Evolutionary conservation across 2,113 vertebrate genomes (phyloP).

Genomic region (Hypocryptadius cinnamomeus): DNA sequence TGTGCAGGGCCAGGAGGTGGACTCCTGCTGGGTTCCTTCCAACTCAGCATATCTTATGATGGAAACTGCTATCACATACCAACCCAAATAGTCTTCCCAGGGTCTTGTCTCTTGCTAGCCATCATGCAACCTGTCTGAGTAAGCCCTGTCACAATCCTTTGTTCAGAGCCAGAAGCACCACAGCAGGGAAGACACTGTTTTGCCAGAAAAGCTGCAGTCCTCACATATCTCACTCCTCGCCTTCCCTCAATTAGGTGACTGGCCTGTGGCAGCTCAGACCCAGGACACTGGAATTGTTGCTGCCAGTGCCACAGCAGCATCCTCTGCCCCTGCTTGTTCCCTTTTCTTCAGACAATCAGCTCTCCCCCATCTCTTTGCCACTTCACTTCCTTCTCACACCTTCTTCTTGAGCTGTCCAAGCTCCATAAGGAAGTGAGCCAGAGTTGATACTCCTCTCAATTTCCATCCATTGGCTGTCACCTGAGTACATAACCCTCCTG

Average conservation of each 20-base stretch:
- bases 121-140: background rate
- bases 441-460: background rate
- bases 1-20: background rate
- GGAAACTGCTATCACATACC: background rate
- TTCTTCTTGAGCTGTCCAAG: background rate
- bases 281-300: background rate
- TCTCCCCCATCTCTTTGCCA: background rate
- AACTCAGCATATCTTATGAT: background rate
- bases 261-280: background rate
- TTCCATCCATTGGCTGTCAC: background rate
- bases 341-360: background rate
- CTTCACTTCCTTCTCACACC: background rate
- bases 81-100: background rate
- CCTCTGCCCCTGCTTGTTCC: background rate
- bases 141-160: background rate
- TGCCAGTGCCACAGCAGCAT: background rate
- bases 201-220: background rate
- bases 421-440: background rate
- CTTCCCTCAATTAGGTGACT: fast-evolving
- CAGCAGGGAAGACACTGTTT: background rate
- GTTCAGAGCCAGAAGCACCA: background rate
- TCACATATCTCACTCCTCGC: background rate
- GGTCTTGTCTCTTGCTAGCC: background rate
- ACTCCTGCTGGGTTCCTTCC: background rate
- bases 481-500: background rate